Percentiles rank a stretch among this genome's conserved stretches.
Evolutionary conservation across 2,797 vertebrate species (phyloP).

Genomic region (Allobates femoralis): DNA sequence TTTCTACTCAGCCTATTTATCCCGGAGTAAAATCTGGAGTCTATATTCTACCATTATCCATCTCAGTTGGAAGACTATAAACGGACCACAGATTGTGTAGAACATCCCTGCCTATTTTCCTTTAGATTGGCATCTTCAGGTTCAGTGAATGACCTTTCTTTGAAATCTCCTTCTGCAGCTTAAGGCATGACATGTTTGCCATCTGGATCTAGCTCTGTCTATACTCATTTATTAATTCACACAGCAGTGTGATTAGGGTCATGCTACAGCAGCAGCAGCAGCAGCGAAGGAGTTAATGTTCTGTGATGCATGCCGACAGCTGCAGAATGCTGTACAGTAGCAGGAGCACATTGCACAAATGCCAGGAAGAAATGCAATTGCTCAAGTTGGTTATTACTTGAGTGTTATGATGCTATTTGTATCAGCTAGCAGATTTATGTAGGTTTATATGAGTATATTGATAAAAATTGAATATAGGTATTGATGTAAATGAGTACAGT

Average conservation of each 20-base stretch:
- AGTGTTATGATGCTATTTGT: neutral
- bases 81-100: slow-evolving; percentile 5
- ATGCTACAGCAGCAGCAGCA: neutral
- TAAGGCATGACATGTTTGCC: slow-evolving; percentile 26
- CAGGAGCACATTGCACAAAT: neutral
- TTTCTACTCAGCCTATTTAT: neutral
- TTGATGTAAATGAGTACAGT: neutral
- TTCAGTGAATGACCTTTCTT: slow-evolving; percentile 38
- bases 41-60: slow-evolving; percentile 12
- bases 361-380: neutral
- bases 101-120: slow-evolving; percentile 4
- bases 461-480: neutral
- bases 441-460: neutral
- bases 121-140: slow-evolving; percentile 16
- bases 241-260: slow-evolving; percentile 34
- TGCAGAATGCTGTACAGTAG: slow-evolving; percentile 3
- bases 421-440: neutral
- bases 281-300: neutral
- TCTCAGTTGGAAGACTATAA: slow-evolving; percentile 7
- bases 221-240: slow-evolving; percentile 36
- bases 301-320: slow-evolving; percentile 21
- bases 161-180: slow-evolving; percentile 21
- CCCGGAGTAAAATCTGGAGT: slow-evolving; percentile 6
- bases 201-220: slow-evolving; percentile 30
- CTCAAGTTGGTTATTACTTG: neutral